Percentiles rank a stretch among this genome's conserved stretches.
Evolutionary conservation across 2,888 invertebrate genomes (phyloP).

Genomic region (Pandemis heparana): DNA sequence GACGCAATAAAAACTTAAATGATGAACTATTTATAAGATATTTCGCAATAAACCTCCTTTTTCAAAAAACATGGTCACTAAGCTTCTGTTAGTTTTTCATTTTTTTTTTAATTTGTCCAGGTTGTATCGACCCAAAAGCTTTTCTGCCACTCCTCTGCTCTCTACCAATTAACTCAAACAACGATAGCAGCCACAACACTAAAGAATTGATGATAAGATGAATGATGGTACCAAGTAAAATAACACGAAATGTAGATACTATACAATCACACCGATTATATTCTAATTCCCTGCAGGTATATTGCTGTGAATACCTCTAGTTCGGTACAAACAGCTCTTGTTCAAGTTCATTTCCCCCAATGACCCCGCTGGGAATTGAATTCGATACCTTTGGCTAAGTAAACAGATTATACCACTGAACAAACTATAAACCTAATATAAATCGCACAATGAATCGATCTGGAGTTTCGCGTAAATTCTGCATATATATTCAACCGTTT

Average conservation of each 20-base stretch:
- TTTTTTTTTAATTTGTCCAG: too few relatives aligned
- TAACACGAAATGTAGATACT: neutral
- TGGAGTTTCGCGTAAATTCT: neutral
- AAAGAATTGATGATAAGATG: neutral
- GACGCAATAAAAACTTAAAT: neutral
- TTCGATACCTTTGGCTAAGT: neutral
- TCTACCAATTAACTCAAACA: too few relatives aligned
- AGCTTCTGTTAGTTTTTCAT: too few relatives aligned
- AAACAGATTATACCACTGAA: neutral
- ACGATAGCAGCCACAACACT: too few relatives aligned
- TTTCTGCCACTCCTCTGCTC: too few relatives aligned
- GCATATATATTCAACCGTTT: neutral
- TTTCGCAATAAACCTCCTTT: too few relatives aligned
- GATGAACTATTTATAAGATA: too few relatives aligned
- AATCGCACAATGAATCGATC: neutral
- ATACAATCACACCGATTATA: neutral
- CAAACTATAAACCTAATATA: neutral
- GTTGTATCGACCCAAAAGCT: too few relatives aligned
- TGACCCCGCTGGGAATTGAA: conserved; percentile 1
- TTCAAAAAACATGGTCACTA: too few relatives aligned
- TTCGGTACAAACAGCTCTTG: neutral
- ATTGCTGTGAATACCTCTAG: neutral
- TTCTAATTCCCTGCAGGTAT: neutral
- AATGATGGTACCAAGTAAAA: neutral
- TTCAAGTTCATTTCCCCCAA: neutral